A percentile compares a stretch with the other conserved stretches of the same genome.
These are phyloP conservation scores for Trididemnum miniatum DNA, from an alignment of 23 tunicate genomes.

Conservation along the genomic window DNA sequence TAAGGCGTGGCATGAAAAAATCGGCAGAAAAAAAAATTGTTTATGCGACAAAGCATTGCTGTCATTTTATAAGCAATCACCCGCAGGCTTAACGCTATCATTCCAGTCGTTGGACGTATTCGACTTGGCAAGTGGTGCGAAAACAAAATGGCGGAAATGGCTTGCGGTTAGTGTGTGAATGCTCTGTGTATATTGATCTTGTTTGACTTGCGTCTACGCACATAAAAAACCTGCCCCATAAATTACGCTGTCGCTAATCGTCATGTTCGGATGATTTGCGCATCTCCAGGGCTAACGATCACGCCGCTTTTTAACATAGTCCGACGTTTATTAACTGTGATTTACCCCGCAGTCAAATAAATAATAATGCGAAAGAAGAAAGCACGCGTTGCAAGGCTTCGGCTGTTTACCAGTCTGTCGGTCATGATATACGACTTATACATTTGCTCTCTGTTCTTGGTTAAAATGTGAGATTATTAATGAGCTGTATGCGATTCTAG, in stretches of 20 bases:
- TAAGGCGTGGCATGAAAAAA: not conserved
- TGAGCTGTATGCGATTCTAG: not conserved
- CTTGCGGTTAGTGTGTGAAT: not conserved
- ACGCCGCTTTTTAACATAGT: not conserved
- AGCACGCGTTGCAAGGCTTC: not conserved
- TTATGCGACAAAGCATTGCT: not conserved
- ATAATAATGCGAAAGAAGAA: not conserved
- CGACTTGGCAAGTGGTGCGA: not conserved
- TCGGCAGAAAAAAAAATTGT: not conserved
- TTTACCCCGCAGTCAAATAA: slow-evolving; percentile 27
- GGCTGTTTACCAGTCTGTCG: slow-evolving; percentile 27
- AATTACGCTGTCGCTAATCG: slow-evolving; percentile 23
- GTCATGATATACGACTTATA: slow-evolving; percentile 12
- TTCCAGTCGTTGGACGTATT: not conserved
- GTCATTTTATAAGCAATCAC: not conserved
- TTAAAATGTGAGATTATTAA: slow-evolving; percentile 27
- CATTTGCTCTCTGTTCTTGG: not conserved
- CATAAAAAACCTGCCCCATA: slow-evolving; percentile 12
- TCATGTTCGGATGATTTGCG: slow-evolving; percentile 4
- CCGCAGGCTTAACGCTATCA: not conserved
- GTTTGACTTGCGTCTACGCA: not conserved
- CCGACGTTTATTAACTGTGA: slow-evolving; percentile 60
- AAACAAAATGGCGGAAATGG: slow-evolving; percentile 6
- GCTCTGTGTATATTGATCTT: slow-evolving; percentile 12
- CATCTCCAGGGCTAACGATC: slow-evolving; percentile 32